Evolutionary conservation across 2,888 invertebrate species (phyloP), one percentile per base, ranked within the genome.

Genomic region (Allophyes oxyacanthae): DNA sequence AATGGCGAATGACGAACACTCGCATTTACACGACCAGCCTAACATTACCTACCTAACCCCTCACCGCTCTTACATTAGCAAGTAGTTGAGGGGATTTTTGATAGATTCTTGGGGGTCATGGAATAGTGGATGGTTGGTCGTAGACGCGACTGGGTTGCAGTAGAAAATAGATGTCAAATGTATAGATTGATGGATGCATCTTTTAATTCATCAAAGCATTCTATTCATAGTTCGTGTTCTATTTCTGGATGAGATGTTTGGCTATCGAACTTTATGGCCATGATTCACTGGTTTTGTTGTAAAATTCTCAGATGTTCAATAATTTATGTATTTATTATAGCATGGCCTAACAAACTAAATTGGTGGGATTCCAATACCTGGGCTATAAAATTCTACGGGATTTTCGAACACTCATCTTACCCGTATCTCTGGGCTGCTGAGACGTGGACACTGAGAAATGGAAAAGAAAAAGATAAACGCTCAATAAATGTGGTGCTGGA

Each of bases 1-100:
- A 85, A 87, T 83, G 82, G 75, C 84, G 82, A 78, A 85, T 88
- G 85, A 89, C 89, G 86, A 85, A 81, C 83, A 42, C 57, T 73
- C 72, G 62, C 73, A 70, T 66, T 69, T 53, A 63, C 54, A 56
- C 61, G 57, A 68, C 82, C 81, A 81, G 43, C 53, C 6, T 64
- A 13, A 61, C n/a, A 33, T 36, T 68, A 65, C 42, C 67, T 36
- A 3, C 54, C 46, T 33, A 43, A 56, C 43, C 65, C 32, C 48
- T 42, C 54, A 6, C 45, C 0, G 40, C 1, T 30, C 37, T 10
- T 10, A 42, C 30, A 38, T 11, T 34, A 5, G 5, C 6, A 4
- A 5, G 30, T 36, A 10, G 10, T 5, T 20, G 5, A 30, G 52
- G 40, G 48, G 41, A 45, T 46, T 42, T 25, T 6, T n/a, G 1